Base-by-base conservation (phyloP, 2,113 vertebrate species). In the Heterochromis multidens region DNA sequence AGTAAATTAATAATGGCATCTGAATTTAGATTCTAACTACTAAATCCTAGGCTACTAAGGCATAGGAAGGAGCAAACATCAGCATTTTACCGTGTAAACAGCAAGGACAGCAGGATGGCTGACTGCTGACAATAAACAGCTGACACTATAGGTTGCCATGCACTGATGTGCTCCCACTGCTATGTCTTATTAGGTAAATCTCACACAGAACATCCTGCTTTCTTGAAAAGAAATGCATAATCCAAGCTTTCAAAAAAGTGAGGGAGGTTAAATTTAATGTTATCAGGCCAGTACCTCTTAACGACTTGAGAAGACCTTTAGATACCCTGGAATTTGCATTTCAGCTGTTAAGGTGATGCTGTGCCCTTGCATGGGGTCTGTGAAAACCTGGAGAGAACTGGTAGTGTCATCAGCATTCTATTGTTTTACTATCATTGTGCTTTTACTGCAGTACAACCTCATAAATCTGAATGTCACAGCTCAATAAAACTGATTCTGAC, bases 41-140 rank as follows among this genome's bases (percentile, higher is more conserved):
- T 91, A 90, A 91, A 93, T 92, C 79, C 60, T 62, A 56, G 63
- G 82, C 88, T 92, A 92, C 87, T 40, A 23, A 92, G 63, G 79
- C 84, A 86, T 56, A 84, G 89, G 76, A 85, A 93, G 90, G 78
- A 88, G 94, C 86, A 92, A 92, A 92, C 92, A 92, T 95, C 94
- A 95, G 95, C 93, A 91, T 89, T 95, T 96, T 79, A 86, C 83
- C 61, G 65, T 35, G 23, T 83, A 93, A 95, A 93, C 82, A 87
- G 91, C 94, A 94, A 95, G 90, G 91, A 90, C 93, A 95, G 95
- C 94, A 93, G 93, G 90, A 94, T 90, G 89, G 90, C 93, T 88
- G 92, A 90, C 92, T 94, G 87, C 83, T 90, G 82, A 87, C 90
- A 90, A 91, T 79, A 93, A 95, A 95, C 90, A 95, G 95, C 93